phyloP scores from a whole-genome alignment of 2,888 invertebrate genomes.

The Morinoia aosen region DNA sequence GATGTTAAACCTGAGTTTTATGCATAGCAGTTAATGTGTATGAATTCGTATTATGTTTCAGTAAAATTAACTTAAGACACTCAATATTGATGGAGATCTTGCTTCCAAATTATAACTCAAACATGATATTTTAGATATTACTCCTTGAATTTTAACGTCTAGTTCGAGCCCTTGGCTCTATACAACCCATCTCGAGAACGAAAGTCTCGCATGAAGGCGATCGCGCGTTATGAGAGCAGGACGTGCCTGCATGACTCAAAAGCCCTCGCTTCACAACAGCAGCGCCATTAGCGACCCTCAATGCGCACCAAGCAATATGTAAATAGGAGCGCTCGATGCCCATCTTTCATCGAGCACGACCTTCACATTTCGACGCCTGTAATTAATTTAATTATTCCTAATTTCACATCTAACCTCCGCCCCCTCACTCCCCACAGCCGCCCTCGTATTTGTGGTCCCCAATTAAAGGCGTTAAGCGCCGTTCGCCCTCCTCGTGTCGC shows the following conservation, averaged over 20 bases:
- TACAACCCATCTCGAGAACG: not conserved
- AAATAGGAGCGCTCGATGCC: not conserved
- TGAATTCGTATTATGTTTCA: not conserved
- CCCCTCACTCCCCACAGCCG: not conserved
- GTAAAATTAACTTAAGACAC: not conserved
- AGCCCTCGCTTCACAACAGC: not conserved
- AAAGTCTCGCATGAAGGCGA: not conserved
- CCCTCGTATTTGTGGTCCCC: not conserved
- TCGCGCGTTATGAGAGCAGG: not conserved
- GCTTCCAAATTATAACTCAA: not conserved
- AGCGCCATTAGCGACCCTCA: not conserved
- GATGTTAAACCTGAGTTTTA: too few relatives aligned
- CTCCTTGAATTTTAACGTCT: not conserved
- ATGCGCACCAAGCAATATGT: not conserved
- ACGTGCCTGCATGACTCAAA: not conserved
- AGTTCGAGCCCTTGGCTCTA: not conserved
- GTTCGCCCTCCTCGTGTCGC: not conserved
- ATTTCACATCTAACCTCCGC: not conserved
- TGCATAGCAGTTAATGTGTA: too few relatives aligned
- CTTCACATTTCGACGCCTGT: slow-evolving; percentile 18
- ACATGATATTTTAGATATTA: not conserved
- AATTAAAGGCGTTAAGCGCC: not conserved
- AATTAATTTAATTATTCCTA: slow-evolving; percentile 16
- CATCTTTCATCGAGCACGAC: not conserved
- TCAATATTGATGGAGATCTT: not conserved